Base-by-base conservation (phyloP, 2,888 invertebrate species). In the Amitus sp. region DNA sequence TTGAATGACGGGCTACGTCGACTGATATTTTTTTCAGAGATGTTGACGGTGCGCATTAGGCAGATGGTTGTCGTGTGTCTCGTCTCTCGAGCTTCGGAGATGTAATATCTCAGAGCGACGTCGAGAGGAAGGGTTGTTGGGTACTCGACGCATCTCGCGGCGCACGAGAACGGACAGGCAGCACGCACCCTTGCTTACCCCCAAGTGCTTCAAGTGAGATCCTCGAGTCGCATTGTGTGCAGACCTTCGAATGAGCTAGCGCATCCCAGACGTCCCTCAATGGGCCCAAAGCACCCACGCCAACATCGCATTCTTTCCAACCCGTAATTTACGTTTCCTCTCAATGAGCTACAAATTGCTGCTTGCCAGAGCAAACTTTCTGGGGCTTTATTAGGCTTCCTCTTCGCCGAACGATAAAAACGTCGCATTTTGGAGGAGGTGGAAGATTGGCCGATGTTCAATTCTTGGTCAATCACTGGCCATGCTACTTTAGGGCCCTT, bases 221-320 rank as follows among this genome's bases (percentile, higher is more conserved):
- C 27, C 40, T 48, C 34, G 34, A 63, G 53, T 47, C 63, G 67
- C 67, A 77, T 77, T 78, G 78, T 78, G 77, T 77, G n/a, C n/a
- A 71, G 77, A 73, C 74, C 72, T 76, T 77, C 72, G 70, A 77
- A 78, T 77, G 77, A 79, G 73, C 74, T 72, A 73, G 76, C 73
- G 73, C 71, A 73, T 75, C 73, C 74, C 73, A 70, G 75, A 73
- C 30, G 9, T 13, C 40, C 73, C 72, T 71, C 69, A 73, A 68
- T 69, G 65, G 65, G 55, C 75, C 73, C 75, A 76, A 76, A 76
- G 7, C 23, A 23, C 7, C 23, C 23, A 23, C 23, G 23, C 50
- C 52, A 58, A 48, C 65, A 63, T 65, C 55, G 56, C 58, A 33
- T 52, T 64, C 49, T 48, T 59, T 53, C 19, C 23, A n/a, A n/a